These are phyloP conservation scores for Australoheros facetus DNA, from an alignment of 2,797 vertebrate species.

Conservation along the genomic window DNA sequence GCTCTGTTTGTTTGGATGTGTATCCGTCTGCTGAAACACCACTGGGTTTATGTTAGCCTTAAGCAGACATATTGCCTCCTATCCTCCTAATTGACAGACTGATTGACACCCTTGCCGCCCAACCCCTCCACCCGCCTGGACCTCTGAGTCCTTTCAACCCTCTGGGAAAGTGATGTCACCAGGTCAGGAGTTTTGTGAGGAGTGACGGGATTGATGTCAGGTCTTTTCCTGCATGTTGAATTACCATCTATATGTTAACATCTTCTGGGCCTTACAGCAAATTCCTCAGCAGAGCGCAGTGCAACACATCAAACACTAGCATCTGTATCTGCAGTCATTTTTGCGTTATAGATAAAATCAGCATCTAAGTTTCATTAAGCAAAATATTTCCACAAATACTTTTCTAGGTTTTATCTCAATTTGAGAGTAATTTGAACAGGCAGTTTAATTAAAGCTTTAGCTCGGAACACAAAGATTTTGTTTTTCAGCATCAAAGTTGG, in stretches of 20 bases:
- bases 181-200: conserved; percentile 41
- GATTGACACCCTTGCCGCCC: conserved; percentile 42
- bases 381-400: conserved; percentile 19
- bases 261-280: neutral
- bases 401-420: conserved; percentile 6
- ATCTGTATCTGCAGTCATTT: conserved; percentile 8
- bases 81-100: conserved; percentile 53
- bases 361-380: neutral
- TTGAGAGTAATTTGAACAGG: neutral
- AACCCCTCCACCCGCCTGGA: neutral
- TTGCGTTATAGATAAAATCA: conserved; percentile 14
- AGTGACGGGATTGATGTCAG: conserved; percentile 60
- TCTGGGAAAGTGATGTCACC: conserved; percentile 58
- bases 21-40: conserved; percentile 51
- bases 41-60: conserved; percentile 44
- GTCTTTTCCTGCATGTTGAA: conserved; percentile 25
- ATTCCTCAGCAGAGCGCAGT: neutral
- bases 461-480: too few species aligned
- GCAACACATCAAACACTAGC: neutral
- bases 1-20: conserved; percentile 61
- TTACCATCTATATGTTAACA: conserved; percentile 23
- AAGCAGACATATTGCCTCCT: conserved; percentile 40
- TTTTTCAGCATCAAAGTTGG: too few species aligned
- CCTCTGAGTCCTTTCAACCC: conserved; percentile 24
- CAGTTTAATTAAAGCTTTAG: neutral